Percentiles rank a stretch among this genome's conserved stretches.
These are phyloP conservation scores for Planiliza haematocheilus DNA, from an alignment of 2,113 vertebrate species.

Conservation along the genomic window DNA sequence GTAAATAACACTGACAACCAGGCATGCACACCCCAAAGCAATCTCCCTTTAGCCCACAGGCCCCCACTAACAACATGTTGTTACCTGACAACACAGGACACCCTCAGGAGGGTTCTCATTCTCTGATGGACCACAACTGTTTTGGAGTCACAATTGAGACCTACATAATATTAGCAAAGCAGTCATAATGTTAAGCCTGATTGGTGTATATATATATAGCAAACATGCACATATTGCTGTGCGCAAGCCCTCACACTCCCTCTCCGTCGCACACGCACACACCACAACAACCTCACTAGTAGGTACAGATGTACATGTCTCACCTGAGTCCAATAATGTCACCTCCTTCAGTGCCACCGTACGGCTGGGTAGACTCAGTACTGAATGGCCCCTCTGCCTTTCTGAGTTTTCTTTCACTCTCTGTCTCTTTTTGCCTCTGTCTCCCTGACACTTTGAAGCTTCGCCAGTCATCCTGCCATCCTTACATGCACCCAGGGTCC, in stretches of 20 bases:
- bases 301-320: constrained; percentile 88
- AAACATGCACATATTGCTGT: constrained; percentile 28
- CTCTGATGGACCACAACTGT: too few relatives aligned
- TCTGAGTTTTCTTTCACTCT: not conserved
- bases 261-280: constrained; percentile 5
- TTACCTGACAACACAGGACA: too few relatives aligned
- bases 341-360: constrained; percentile 86
- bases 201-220: constrained; percentile 49
- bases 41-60: too few relatives aligned
- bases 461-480: constrained; percentile 87
- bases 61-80: too few relatives aligned
- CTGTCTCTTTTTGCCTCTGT: not conserved
- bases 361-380: constrained; percentile 86
- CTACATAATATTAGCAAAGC: too few relatives aligned
- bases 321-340: constrained; percentile 92
- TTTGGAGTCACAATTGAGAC: too few relatives aligned
- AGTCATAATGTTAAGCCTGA: too few relatives aligned
- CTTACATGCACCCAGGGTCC: constrained; percentile 94
- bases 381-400: constrained; percentile 80
- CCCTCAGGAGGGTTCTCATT: too few relatives aligned
- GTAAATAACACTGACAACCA: too few relatives aligned
- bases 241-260: constrained; percentile 50
- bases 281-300: constrained; percentile 30
- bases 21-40: too few relatives aligned
- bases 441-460: constrained; percentile 73